Evolutionary conservation across 2,113 vertebrate species (phyloP).

Genomic region (Chloropsis hardwickii): DNA sequence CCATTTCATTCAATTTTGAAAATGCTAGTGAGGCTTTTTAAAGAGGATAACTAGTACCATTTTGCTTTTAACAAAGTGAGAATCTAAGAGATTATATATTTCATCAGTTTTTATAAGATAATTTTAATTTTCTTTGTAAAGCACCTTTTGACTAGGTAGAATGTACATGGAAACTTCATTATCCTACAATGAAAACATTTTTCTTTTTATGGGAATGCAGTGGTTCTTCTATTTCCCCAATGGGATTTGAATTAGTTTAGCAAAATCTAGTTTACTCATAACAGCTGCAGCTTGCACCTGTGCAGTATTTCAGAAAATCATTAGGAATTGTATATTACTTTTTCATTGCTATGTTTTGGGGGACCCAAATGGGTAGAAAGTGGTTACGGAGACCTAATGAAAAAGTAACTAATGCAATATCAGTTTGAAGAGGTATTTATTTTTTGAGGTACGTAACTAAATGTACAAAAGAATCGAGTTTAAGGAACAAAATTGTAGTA

Average conservation of each 20-base stretch:
- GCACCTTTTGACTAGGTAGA: slow-evolving; percentile 15
- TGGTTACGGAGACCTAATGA: slow-evolving; percentile 46
- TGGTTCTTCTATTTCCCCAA: slow-evolving; percentile 57
- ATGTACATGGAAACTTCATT: slow-evolving; percentile 24
- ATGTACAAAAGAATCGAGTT: slow-evolving; percentile 19
- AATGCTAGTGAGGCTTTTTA: not conserved
- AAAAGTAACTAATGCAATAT: slow-evolving; percentile 41
- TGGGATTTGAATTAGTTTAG: slow-evolving; percentile 70
- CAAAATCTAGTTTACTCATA: slow-evolving; percentile 68
- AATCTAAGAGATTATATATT: not conserved
- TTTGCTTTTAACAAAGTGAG: not conserved
- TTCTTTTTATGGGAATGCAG: slow-evolving; percentile 55
- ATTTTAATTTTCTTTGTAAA: slow-evolving; percentile 17
- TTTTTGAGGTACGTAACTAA: slow-evolving; percentile 15
- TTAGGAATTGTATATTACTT: slow-evolving; percentile 57
- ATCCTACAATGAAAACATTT: slow-evolving; percentile 56
- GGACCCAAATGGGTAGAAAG: slow-evolving; percentile 33
- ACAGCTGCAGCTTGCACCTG: slow-evolving; percentile 78
- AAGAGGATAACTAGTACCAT: not conserved
- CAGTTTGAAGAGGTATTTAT: slow-evolving; percentile 17
- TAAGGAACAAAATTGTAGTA: not conserved
- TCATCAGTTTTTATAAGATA: not conserved
- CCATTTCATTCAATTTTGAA: not conserved
- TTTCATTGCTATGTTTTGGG: slow-evolving; percentile 50
- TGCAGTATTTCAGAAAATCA: slow-evolving; percentile 62